Conservation (phyloP, 1,140 invertebrate genomes). For the Armadillidium nasatum region DNA sequence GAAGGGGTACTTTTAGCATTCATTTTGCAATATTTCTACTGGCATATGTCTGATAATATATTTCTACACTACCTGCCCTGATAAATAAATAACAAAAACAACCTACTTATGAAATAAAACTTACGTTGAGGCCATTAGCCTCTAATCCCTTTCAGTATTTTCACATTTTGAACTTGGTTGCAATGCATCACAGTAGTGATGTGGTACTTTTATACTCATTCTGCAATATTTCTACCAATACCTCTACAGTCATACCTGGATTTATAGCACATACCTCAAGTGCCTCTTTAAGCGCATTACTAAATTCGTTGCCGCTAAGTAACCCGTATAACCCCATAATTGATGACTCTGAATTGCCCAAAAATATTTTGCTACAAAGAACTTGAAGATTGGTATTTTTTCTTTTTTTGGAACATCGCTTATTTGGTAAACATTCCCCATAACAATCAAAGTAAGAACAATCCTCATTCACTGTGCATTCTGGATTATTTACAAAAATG, state of each 20-base stretch:
- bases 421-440: neutral
- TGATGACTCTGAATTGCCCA: neutral
- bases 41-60: no score
- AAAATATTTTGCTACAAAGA: neutral
- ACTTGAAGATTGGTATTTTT: neutral
- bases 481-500: neutral
- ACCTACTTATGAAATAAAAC: no score
- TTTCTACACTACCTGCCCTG: no score
- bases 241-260: neutral
- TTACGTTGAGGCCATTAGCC: no score
- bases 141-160: no score
- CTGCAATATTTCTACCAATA: neutral
- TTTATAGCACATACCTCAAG: neutral
- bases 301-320: neutral
- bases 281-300: neutral
- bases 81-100: no score
- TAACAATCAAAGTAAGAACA: slow-evolving; percentile 5
- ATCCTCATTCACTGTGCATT: neutral
- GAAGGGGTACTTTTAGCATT: no score
- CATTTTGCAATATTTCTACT: no score
- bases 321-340: neutral
- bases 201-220: neutral
- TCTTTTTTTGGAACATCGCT: neutral
- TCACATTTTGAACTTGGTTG: no score
- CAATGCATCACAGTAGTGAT: no score